These are phyloP conservation scores for Amphipyra tragopoginis DNA, from an alignment of 2,888 invertebrate genomes.

Conservation along the genomic window DNA sequence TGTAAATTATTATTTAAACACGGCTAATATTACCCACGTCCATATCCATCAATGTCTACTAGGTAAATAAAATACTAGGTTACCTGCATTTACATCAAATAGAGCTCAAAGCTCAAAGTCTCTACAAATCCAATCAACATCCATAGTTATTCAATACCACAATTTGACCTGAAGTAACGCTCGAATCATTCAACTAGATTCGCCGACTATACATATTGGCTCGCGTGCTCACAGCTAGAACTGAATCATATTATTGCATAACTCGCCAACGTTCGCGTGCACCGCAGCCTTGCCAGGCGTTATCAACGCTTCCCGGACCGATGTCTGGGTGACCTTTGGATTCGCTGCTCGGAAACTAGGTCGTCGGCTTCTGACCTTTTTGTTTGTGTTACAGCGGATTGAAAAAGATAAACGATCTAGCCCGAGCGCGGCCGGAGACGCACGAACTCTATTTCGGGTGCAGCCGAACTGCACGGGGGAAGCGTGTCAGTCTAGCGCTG, in stretches of 20 bases:
- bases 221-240: conserved; percentile 61
- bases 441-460: conserved; percentile 78
- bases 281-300: conserved; percentile 80
- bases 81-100: conserved; percentile 20
- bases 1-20: too few relatives aligned
- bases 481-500: conserved; percentile 55
- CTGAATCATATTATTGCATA: conserved; percentile 69
- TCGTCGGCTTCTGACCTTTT: conserved; percentile 88
- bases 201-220: conserved; percentile 32
- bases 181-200: conserved; percentile 42
- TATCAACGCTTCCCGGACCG: conserved; percentile 85
- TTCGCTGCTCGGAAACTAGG: conserved; percentile 82
- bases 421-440: conserved; percentile 71
- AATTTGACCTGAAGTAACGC: conserved; percentile 29
- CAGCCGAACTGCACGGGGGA: conserved; percentile 64
- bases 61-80: conserved; percentile 19
- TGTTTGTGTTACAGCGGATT: conserved; percentile 81
- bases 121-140: conserved; percentile 11
- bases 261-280: conserved; percentile 70
- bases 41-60: conserved; percentile 27
- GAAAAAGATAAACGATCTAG: conserved; percentile 78
- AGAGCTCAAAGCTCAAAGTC: conserved; percentile 25
- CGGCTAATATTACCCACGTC: background rate
- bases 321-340: conserved; percentile 85
- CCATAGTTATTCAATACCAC: conserved; percentile 8